Evolutionary conservation across 2,113 vertebrate species (phyloP).

Genomic region (Trematomus loennbergii): DNA sequence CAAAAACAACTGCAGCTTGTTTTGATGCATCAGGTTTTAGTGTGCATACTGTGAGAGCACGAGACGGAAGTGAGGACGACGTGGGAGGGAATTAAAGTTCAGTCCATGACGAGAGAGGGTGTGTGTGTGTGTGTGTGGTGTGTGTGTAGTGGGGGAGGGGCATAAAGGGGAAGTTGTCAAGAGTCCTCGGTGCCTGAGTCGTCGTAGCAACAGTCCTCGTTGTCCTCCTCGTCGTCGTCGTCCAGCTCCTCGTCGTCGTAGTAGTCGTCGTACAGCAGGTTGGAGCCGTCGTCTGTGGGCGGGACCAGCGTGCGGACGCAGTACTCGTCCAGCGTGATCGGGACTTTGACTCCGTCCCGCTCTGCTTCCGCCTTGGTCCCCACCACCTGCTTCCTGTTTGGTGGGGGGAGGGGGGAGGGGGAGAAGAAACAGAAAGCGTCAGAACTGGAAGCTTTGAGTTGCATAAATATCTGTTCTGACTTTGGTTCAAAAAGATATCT

Average conservation of each 20-base stretch:
- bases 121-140: constrained; percentile 8
- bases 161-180: constrained; percentile 78
- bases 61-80: constrained; percentile 23
- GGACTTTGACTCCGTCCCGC: constrained; percentile 94
- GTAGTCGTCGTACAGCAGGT: constrained; percentile 95
- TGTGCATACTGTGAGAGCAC: constrained; percentile 55
- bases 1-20: constrained; percentile 51
- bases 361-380: constrained; percentile 94
- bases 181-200: constrained; percentile 94
- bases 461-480: too few relatives aligned
- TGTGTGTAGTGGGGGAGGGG: neutral
- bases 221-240: constrained; percentile 84
- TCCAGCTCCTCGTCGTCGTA: constrained; percentile 91
- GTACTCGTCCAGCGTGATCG: constrained; percentile 94
- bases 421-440: neutral
- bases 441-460: too few relatives aligned
- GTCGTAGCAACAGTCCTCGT: constrained; percentile 89
- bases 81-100: constrained; percentile 53
- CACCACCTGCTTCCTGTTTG: constrained; percentile 91
- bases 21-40: constrained; percentile 61
- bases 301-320: constrained; percentile 94
- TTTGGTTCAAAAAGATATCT: too few relatives aligned
- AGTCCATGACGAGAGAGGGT: constrained; percentile 33
- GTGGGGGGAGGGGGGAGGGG: fast-evolving
- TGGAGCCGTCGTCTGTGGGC: constrained; percentile 90